Conservation (phyloP, 2,797 vertebrate species). For the Typhlichthys subterraneus region DNA sequence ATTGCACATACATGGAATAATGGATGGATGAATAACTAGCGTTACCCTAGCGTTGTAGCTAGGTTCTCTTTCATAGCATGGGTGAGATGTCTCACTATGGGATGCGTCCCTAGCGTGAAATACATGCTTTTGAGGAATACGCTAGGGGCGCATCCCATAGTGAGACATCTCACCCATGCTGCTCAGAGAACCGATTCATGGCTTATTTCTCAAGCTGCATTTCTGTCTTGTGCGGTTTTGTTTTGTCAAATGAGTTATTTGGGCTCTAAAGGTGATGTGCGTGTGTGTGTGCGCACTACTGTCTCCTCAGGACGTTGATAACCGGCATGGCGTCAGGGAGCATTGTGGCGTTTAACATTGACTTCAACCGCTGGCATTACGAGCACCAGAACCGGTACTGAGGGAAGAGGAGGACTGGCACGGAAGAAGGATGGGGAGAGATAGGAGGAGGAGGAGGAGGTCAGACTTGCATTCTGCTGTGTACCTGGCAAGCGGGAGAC, state of each 20-base stretch:
- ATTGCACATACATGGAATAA: too few species aligned
- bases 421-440: slow-evolving; percentile 35
- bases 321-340: slow-evolving; percentile 99
- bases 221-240: neutral
- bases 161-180: too few species aligned
- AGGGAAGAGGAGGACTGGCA: slow-evolving; percentile 59
- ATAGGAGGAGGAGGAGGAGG: slow-evolving; percentile 1
- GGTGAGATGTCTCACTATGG: too few species aligned
- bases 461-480: slow-evolving; percentile 48
- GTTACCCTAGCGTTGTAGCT: too few species aligned
- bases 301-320: slow-evolving; percentile 88
- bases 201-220: neutral
- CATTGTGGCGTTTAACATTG: slow-evolving; percentile 99
- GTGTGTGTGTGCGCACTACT: slow-evolving; percentile 1
- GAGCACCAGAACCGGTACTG: slow-evolving; percentile 99
- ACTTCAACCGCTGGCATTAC: slow-evolving; percentile 99
- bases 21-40: neutral
- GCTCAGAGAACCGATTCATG: too few species aligned
- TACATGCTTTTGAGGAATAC: too few species aligned
- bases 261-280: neutral
- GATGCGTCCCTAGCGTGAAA: too few species aligned
- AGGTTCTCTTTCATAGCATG: too few species aligned
- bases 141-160: too few species aligned
- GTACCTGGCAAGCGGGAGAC: slow-evolving; percentile 45
- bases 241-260: too few species aligned